Conservation (phyloP, 2,797 vertebrate genomes). For the Poecilia wingei region DNA sequence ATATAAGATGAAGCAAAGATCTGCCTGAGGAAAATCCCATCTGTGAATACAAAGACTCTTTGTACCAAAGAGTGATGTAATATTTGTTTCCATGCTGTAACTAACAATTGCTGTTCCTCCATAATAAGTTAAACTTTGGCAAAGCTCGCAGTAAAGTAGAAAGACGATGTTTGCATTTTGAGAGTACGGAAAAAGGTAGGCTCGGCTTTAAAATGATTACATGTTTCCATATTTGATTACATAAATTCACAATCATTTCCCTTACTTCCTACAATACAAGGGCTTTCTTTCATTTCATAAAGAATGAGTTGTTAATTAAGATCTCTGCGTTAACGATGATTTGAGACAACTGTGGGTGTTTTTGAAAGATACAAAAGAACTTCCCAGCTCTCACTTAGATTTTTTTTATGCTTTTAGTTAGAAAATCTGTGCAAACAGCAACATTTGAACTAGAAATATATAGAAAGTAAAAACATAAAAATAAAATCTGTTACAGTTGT, state of each 20-base stretch:
- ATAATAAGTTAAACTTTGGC: slow-evolving; percentile 46
- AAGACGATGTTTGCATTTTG: slow-evolving; percentile 23
- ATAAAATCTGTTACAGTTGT: neutral
- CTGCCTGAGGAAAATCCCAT: slow-evolving; percentile 57
- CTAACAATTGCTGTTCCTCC: slow-evolving; percentile 57
- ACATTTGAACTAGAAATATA: neutral
- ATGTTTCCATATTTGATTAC: slow-evolving; percentile 52
- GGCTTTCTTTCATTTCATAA: neutral
- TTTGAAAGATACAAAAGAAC: neutral
- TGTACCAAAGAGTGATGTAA: slow-evolving; percentile 60
- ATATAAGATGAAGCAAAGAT: slow-evolving; percentile 51
- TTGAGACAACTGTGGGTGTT: neutral
- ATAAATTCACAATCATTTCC: slow-evolving; percentile 5
- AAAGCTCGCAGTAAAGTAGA: slow-evolving; percentile 39
- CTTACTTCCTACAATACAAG: slow-evolving; percentile 9
- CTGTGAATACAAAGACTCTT: slow-evolving; percentile 63
- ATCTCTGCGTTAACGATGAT: slow-evolving; percentile 3
- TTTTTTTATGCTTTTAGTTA: neutral
- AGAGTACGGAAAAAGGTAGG: slow-evolving; percentile 31
- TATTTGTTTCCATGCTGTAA: slow-evolving; percentile 58
- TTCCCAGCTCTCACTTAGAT: neutral
- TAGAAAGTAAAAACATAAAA: neutral
- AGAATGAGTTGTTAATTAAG: slow-evolving; percentile 8
- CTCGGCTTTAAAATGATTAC: slow-evolving; percentile 14
- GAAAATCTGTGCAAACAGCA: neutral